Conservation (phyloP, 2,797 vertebrate species). For the Zonotrichia albicollis region DNA sequence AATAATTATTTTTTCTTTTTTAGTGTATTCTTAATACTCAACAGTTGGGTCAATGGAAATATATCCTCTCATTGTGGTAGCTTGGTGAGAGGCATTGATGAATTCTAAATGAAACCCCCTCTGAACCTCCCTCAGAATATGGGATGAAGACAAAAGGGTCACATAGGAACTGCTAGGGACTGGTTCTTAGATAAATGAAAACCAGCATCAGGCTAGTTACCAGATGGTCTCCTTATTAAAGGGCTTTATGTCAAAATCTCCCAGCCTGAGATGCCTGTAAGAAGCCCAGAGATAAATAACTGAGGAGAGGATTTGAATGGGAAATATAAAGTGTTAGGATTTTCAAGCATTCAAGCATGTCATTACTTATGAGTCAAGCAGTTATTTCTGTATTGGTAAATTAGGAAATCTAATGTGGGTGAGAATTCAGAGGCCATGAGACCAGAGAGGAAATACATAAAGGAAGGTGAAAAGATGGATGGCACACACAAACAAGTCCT, state of each 20-base stretch:
- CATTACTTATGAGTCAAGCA: background rate
- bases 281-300: background rate
- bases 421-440: background rate
- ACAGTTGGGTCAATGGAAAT: background rate
- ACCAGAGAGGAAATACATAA: background rate
- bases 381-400: background rate
- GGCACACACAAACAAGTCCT: background rate
- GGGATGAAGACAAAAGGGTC: background rate
- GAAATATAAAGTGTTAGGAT: background rate
- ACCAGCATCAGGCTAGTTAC: background rate
- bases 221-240: background rate
- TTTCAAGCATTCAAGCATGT: background rate
- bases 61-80: background rate
- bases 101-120: background rate
- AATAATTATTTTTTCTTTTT: background rate
- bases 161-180: background rate
- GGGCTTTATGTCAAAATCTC: background rate
- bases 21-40: background rate
- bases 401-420: background rate
- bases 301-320: background rate
- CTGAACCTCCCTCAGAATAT: background rate
- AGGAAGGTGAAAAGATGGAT: background rate
- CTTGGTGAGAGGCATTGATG: background rate
- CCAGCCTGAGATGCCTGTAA: background rate
- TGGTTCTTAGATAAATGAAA: background rate